Conservation (phyloP, 2,888 invertebrate genomes). For the Pseudococcus viburni region DNA sequence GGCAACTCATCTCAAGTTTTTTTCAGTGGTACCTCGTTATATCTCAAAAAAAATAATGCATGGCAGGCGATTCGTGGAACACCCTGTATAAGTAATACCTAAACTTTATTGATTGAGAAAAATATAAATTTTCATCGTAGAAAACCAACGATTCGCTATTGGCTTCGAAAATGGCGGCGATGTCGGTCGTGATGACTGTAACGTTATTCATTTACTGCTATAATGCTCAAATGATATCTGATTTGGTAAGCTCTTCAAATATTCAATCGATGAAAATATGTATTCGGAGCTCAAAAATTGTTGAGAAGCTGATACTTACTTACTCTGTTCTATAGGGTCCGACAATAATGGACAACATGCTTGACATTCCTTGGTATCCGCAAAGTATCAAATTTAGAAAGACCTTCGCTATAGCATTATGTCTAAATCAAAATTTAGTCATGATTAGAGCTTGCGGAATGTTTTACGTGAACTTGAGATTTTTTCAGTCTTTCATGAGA, state of each 20-base stretch:
- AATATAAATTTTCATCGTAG: too few species aligned
- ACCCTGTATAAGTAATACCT: too few species aligned
- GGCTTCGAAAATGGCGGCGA: background rate
- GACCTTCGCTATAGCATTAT: background rate
- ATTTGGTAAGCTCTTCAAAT: background rate
- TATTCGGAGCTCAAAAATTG: too few species aligned
- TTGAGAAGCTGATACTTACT: background rate
- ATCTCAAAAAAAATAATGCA: too few species aligned
- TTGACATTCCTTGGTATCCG: conserved; percentile 10
- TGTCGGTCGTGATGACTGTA: conserved; percentile 8
- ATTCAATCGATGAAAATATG: too few species aligned
- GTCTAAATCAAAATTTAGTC: conserved; percentile 13
- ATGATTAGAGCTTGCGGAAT: conserved; percentile 4
- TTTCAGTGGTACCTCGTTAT: too few species aligned
- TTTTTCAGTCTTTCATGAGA: conserved; percentile 32
- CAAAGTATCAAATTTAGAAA: background rate
- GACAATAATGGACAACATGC: background rate
- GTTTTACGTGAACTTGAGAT: background rate
- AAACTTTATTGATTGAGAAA: too few species aligned
- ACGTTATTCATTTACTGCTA: conserved; percentile 30
- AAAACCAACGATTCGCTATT: conserved; percentile 24
- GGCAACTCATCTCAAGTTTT: too few species aligned
- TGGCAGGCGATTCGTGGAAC: too few species aligned
- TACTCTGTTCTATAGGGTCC: background rate
- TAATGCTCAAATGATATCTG: conserved; percentile 43